phyloP scores from a whole-genome alignment of 1,140 invertebrate species.

The Diuraphis noxia region DNA sequence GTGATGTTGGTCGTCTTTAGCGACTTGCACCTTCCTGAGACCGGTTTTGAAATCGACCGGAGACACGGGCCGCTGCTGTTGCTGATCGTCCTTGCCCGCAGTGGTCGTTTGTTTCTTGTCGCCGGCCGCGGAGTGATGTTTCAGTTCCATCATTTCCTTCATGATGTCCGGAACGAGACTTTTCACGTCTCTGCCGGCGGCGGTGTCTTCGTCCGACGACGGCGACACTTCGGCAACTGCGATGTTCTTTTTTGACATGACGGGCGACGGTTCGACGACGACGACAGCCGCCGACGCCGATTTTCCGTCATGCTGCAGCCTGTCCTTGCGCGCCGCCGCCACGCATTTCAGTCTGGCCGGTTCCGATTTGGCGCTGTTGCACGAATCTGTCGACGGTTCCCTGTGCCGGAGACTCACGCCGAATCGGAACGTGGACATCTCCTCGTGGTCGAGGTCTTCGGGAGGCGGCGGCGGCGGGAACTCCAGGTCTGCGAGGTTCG shows the following conservation, averaged over 20 bases:
- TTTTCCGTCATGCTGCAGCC: conserved; percentile 27
- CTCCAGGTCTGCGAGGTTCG: conserved; percentile 76
- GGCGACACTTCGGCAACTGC: conserved; percentile 54
- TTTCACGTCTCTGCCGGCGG: conserved; percentile 57
- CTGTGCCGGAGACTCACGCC: conserved; percentile 72
- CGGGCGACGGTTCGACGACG: conserved; percentile 40
- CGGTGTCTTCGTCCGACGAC: conserved; percentile 54
- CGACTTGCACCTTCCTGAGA: conserved; percentile 60
- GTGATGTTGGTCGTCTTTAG: conserved; percentile 48
- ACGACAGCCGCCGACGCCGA: not conserved
- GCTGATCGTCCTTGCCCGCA: conserved; percentile 64
- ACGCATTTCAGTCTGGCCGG: conserved; percentile 53
- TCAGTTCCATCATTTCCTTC: conserved; percentile 80
- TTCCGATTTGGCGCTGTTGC: conserved; percentile 62
- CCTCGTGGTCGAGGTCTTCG: conserved; percentile 64
- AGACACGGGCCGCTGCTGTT: conserved; percentile 58
- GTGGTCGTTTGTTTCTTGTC: conserved; percentile 68
- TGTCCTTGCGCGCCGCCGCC: not conserved
- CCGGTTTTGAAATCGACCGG: conserved; percentile 65
- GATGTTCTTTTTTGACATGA: conserved; percentile 29
- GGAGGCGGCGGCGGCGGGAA: conserved; percentile 79
- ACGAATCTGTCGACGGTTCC: conserved; percentile 68
- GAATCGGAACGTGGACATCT: conserved; percentile 72
- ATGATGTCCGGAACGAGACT: conserved; percentile 61
- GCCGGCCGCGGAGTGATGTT: conserved; percentile 66